phyloP scores from a whole-genome alignment of 2,797 vertebrate species.

The Ammospiza maritima region DNA sequence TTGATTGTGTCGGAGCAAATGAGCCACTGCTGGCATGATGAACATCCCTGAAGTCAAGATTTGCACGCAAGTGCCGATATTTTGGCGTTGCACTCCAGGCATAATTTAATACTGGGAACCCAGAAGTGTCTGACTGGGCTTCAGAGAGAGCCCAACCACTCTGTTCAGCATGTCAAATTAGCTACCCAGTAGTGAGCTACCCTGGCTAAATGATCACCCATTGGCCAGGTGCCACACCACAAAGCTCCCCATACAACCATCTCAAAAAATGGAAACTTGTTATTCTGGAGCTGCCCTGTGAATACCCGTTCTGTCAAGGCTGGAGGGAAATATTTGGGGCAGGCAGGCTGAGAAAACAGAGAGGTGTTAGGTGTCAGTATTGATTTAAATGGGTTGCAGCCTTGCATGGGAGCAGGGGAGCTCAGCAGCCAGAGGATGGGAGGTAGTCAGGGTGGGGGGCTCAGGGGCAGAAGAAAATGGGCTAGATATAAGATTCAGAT shows the following conservation, averaged over 20 bases:
- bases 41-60: conserved; percentile 58
- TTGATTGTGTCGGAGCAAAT: conserved; percentile 65
- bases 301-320: conserved; percentile 73
- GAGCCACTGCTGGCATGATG: conserved; percentile 58
- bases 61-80: conserved; percentile 48
- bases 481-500: not conserved
- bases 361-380: conserved; percentile 75
- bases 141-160: conserved; percentile 52
- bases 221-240: conserved; percentile 79
- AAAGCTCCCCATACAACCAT: conserved; percentile 58
- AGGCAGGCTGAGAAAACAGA: conserved; percentile 73
- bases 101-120: conserved; percentile 70
- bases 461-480: not conserved
- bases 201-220: conserved; percentile 51
- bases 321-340: conserved; percentile 73
- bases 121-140: conserved; percentile 40
- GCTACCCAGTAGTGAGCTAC: conserved; percentile 58
- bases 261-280: conserved; percentile 77
- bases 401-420: not conserved
- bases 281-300: conserved; percentile 68
- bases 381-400: conserved; percentile 74
- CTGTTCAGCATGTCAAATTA: conserved; percentile 70
- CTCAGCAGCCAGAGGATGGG: not conserved
- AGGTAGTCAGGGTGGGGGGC: not conserved
- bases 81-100: conserved; percentile 65